Evolutionary conservation across 2,888 invertebrate species (phyloP).

Genomic region (Monopis laevigella): DNA sequence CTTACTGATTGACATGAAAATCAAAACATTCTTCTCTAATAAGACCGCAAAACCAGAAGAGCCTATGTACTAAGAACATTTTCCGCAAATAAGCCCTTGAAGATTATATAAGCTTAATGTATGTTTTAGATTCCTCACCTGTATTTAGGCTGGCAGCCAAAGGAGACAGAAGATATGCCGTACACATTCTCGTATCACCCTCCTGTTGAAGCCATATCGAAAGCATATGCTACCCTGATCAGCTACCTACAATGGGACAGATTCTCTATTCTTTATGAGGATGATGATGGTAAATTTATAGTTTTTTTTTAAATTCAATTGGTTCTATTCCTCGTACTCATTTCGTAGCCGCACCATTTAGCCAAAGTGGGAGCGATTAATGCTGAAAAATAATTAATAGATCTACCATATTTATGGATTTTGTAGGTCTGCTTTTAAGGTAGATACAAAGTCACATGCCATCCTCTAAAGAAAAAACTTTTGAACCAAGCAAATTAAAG

Average conservation of each 20-base stretch:
- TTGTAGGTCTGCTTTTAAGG: no score
- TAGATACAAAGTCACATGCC: no score
- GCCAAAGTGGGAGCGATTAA: no score
- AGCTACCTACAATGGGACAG: constrained; percentile 77
- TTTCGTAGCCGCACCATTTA: no score
- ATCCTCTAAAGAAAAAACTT: no score
- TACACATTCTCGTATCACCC: constrained; percentile 68
- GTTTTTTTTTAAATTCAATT: constrained; percentile 2
- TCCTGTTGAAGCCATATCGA: constrained; percentile 70
- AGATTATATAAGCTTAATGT: not conserved
- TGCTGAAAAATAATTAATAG: no score
- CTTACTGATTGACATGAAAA: no score
- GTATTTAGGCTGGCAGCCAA: constrained; percentile 74
- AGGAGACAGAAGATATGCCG: constrained; percentile 61
- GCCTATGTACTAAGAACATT: not conserved
- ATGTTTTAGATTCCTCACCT: constrained; percentile 76
- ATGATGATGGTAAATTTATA: constrained; percentile 68
- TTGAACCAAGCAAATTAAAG: no score
- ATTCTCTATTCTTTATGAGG: constrained; percentile 83
- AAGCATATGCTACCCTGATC: constrained; percentile 74
- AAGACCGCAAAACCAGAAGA: no score
- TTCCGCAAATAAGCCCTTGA: not conserved
- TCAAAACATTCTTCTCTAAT: no score
- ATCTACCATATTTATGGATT: no score
- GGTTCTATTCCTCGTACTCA: no score